A percentile compares a stretch with the other conserved stretches of the same genome.
Evolutionary conservation across 2,888 invertebrate species (phyloP).

Genomic region (Oscheius sp.): DNA sequence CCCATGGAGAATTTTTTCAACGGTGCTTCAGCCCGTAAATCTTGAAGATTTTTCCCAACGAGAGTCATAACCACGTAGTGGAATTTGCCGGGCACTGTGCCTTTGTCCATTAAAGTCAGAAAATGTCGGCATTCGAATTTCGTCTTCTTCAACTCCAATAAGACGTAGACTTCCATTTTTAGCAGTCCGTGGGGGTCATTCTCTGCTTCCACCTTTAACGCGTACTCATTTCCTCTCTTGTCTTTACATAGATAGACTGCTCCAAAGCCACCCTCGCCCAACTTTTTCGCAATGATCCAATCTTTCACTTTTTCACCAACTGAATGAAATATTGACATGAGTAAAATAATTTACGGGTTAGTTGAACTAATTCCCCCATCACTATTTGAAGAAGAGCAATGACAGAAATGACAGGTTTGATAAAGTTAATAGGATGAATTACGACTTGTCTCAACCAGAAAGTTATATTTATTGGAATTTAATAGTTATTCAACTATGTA

Average conservation of each 20-base stretch:
- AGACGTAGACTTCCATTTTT: slow-evolving; percentile 67
- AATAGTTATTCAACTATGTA: slow-evolving; percentile 14
- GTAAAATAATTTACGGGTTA: slow-evolving; percentile 1
- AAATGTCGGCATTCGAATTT: slow-evolving; percentile 60
- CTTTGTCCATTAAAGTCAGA: slow-evolving; percentile 62
- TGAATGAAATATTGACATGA: background rate
- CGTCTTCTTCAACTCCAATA: slow-evolving; percentile 57
- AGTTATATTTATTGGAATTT: background rate
- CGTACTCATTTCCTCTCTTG: slow-evolving; percentile 41
- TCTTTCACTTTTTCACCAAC: slow-evolving; percentile 43
- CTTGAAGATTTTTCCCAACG: slow-evolving; percentile 55
- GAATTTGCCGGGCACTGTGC: slow-evolving; percentile 55
- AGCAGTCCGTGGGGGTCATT: slow-evolving; percentile 57
- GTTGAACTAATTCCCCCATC: slow-evolving; percentile 31
- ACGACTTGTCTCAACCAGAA: background rate
- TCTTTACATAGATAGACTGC: slow-evolving; percentile 51
- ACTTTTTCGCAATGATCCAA: slow-evolving; percentile 49
- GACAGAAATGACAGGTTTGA: too few relatives aligned
- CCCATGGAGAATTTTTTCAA: slow-evolving; percentile 54
- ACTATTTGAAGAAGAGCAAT: too few relatives aligned
- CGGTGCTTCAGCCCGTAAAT: slow-evolving; percentile 41
- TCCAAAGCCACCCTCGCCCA: slow-evolving; percentile 59
- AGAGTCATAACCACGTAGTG: slow-evolving; percentile 66
- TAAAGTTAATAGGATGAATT: too few relatives aligned
- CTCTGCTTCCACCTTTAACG: slow-evolving; percentile 57